Conservation (phyloP, 2,888 invertebrate genomes). For the Pristionchus arcanus region DNA sequence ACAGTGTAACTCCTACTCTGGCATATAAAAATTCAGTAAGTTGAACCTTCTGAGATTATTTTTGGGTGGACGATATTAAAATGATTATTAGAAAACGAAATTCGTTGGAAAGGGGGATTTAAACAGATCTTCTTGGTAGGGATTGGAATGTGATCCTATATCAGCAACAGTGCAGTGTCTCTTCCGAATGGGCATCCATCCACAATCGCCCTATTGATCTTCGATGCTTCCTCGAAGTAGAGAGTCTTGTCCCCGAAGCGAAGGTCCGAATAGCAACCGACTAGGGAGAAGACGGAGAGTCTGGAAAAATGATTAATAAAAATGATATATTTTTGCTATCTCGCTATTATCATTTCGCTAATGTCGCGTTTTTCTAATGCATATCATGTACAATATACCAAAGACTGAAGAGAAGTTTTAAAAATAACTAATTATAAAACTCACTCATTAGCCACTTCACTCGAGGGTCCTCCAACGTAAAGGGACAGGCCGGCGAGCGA, state of each 20-base stretch:
- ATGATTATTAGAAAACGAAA: too few species aligned
- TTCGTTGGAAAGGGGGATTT: background rate
- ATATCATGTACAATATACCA: background rate
- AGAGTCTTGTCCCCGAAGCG: slow-evolving; percentile 62
- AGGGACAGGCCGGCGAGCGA: slow-evolving; percentile 32
- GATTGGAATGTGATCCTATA: too few species aligned
- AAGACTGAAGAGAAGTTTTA: background rate
- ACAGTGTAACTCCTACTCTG: too few species aligned
- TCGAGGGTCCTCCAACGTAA: slow-evolving; percentile 31
- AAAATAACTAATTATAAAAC: background rate
- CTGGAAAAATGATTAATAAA: too few species aligned
- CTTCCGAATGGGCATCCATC: slow-evolving; percentile 70
- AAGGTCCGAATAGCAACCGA: slow-evolving; percentile 63
- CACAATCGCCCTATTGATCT: slow-evolving; percentile 69
- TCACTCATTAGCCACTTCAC: slow-evolving; percentile 24
- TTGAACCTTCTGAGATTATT: too few species aligned
- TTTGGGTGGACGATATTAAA: too few species aligned
- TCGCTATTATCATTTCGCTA: too few species aligned
- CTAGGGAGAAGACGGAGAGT: slow-evolving; percentile 56
- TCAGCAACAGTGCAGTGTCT: background rate
- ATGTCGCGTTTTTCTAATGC: too few species aligned
- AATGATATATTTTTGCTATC: too few species aligned
- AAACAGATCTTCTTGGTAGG: too few species aligned
- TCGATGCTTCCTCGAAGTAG: slow-evolving; percentile 66
- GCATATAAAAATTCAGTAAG: too few species aligned